phyloP scores from a whole-genome alignment of 2,797 vertebrate genomes.

The Potorous gilbertii region DNA sequence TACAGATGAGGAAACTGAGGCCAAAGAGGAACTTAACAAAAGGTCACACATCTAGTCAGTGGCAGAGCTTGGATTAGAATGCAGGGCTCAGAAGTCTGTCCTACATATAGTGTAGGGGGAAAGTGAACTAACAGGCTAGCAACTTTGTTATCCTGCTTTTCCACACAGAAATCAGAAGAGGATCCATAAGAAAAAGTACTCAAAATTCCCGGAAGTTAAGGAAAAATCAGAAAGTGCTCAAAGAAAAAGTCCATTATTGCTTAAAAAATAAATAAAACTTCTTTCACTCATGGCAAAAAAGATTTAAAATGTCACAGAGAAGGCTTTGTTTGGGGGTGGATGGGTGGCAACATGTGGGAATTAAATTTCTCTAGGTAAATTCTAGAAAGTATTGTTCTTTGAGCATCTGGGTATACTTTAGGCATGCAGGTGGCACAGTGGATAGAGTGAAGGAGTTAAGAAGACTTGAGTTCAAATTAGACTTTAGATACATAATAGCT shows the following conservation, averaged over 20 bases:
- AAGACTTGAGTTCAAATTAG: conserved; percentile 14
- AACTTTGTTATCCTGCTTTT: background rate
- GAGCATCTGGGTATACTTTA: background rate
- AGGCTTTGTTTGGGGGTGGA: background rate
- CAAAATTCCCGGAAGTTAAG: background rate
- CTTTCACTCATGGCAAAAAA: background rate
- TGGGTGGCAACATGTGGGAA: background rate
- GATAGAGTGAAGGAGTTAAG: background rate
- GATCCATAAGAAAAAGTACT: background rate
- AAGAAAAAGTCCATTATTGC: background rate
- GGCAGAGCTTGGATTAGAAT: background rate
- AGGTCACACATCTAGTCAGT: background rate
- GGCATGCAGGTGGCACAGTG: background rate
- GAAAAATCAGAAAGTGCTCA: background rate
- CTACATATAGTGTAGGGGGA: background rate
- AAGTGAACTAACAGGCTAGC: background rate
- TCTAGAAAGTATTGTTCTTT: background rate
- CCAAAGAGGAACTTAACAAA: background rate
- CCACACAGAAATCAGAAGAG: background rate
- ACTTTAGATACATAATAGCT: conserved; percentile 13
- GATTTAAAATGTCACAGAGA: background rate
- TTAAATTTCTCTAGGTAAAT: background rate
- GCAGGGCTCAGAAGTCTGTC: background rate
- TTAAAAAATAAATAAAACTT: background rate
- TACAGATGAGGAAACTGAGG: background rate